A percentile compares a stretch with the other conserved stretches of the same genome.
Conservation (phyloP, 2,797 vertebrate species). For the Atherinosoma microstoma region DNA sequence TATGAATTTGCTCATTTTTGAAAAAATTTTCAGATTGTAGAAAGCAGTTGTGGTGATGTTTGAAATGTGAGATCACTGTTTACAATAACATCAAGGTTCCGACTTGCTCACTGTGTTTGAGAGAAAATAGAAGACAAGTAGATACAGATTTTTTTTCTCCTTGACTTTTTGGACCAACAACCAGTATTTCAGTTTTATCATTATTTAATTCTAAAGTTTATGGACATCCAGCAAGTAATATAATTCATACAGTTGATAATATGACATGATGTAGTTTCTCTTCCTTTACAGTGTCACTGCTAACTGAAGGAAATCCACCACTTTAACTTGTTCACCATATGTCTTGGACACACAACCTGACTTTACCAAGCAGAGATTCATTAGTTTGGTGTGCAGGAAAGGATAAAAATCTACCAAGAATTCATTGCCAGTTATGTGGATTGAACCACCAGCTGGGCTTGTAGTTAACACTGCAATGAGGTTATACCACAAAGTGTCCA, state of each 20-base stretch:
- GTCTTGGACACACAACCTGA: background rate
- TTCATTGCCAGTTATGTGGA: slow-evolving; percentile 5
- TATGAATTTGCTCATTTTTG: too few species aligned
- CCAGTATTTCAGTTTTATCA: too few species aligned
- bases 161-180: too few species aligned
- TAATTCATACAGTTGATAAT: background rate
- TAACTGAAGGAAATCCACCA: background rate
- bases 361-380: background rate
- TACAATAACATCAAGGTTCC: too few species aligned
- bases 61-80: too few species aligned
- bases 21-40: too few species aligned
- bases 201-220: too few species aligned
- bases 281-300: background rate
- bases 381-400: slow-evolving; percentile 3
- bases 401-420: slow-evolving; percentile 5
- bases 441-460: slow-evolving; percentile 43
- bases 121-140: too few species aligned
- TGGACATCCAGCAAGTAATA: too few species aligned
- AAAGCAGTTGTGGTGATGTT: too few species aligned
- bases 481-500: background rate
- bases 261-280: background rate
- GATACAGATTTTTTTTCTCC: too few species aligned
- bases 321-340: background rate
- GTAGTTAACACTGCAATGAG: slow-evolving; percentile 9
- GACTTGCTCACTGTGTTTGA: too few species aligned